Evolutionary conservation across 2,888 invertebrate genomes (phyloP).

Genomic region (Dilophus febrilis): DNA sequence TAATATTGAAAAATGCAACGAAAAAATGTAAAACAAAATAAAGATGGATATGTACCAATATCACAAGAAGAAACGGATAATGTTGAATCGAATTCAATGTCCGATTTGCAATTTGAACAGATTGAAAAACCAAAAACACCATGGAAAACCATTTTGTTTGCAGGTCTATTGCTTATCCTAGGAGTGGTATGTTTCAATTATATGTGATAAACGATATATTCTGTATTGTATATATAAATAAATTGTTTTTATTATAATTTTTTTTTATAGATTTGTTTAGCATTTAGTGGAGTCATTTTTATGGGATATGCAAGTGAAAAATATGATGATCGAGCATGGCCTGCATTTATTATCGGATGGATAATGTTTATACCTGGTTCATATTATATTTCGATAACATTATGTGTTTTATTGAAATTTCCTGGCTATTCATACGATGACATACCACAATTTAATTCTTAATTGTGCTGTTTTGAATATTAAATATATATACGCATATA

Average conservation of each 20-base stretch:
- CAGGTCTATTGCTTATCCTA: slow-evolving; percentile 56
- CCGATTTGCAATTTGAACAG: slow-evolving; percentile 49
- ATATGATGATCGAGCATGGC: slow-evolving; percentile 79
- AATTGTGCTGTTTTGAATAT: too few relatives aligned
- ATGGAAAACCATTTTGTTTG: slow-evolving; percentile 67
- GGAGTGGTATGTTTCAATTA: slow-evolving; percentile 47
- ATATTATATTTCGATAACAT: slow-evolving; percentile 77
- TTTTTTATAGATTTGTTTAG: slow-evolving; percentile 39
- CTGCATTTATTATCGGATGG: slow-evolving; percentile 68
- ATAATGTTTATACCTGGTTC: slow-evolving; percentile 86
- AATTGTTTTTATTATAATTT: background rate
- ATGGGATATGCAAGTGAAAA: slow-evolving; percentile 66
- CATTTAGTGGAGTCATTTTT: slow-evolving; percentile 59
- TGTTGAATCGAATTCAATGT: slow-evolving; percentile 39
- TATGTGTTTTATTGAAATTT: slow-evolving; percentile 67
- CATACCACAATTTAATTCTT: slow-evolving; percentile 65
- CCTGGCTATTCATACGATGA: slow-evolving; percentile 76
- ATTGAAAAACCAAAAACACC: slow-evolving; percentile 60
- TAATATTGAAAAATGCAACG: background rate
- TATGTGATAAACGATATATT: too few relatives aligned
- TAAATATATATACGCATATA: too few relatives aligned
- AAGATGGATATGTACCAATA: background rate
- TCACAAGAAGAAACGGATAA: background rate
- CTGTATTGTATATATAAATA: too few relatives aligned
- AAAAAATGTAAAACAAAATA: background rate